Percentiles rank a stretch among this genome's conserved stretches.
These are phyloP conservation scores for Adelphocoris suturalis DNA, from an alignment of 2,888 invertebrate species.

Conservation along the genomic window DNA sequence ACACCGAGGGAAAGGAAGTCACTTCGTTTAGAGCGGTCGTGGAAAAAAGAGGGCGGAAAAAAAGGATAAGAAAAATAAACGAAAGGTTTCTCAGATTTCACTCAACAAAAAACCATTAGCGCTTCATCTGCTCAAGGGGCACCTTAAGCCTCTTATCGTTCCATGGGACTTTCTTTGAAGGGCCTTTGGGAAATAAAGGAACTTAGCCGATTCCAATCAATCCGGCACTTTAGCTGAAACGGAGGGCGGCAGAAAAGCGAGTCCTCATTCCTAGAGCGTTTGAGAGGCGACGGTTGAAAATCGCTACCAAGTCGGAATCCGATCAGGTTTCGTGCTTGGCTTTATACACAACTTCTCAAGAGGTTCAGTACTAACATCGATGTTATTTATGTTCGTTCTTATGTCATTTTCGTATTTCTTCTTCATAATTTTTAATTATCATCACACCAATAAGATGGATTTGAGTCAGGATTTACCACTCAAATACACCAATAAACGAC, in stretches of 20 bases:
- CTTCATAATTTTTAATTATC: no score
- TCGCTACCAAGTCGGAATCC: not conserved
- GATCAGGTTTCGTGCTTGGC: not conserved
- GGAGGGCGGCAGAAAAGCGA: conserved; percentile 27
- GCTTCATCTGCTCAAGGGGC: conserved; percentile 24
- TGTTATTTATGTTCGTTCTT: no score
- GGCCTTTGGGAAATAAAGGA: conserved; percentile 26
- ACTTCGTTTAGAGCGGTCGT: no score
- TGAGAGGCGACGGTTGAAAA: not conserved
- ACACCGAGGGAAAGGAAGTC: no score
- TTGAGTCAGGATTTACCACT: no score
- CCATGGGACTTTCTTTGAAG: not conserved
- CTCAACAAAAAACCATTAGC: conserved; percentile 51
- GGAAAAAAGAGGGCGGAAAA: not conserved
- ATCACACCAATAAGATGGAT: no score
- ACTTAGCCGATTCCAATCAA: conserved; percentile 43
- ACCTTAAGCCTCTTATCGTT: conserved; percentile 47
- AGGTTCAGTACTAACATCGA: no score
- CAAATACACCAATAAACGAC: no score
- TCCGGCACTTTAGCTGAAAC: conserved; percentile 46
- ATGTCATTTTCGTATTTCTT: no score
- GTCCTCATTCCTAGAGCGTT: not conserved
- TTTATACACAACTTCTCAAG: no score
- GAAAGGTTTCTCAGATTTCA: conserved; percentile 21
- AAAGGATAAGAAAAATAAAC: not conserved